phyloP scores from a whole-genome alignment of 2,797 vertebrate genomes.

The Megalops cyprinoides region DNA sequence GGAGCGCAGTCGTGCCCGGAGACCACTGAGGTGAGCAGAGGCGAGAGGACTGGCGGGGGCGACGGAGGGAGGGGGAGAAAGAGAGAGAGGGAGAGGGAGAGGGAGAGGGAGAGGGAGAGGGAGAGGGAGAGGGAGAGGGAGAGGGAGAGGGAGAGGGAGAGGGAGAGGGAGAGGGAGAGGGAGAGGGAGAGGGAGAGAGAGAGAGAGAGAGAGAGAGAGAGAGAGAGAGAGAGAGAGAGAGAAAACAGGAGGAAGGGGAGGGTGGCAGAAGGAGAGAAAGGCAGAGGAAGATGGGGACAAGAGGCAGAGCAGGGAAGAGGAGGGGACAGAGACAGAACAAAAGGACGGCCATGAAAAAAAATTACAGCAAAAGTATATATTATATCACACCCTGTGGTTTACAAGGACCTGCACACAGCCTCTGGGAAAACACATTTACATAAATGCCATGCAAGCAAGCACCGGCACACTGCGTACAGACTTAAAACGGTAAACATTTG shows the following conservation, averaged over 20 bases:
- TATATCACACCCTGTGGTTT: too few species aligned
- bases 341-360: neutral
- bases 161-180: neutral
- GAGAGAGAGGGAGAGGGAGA: slow-evolving; percentile 60
- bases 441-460: neutral
- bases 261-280: slow-evolving; percentile 25
- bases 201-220: slow-evolving; percentile 39
- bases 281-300: slow-evolving; percentile 58
- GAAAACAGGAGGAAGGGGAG: slow-evolving; percentile 35
- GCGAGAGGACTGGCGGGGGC: slow-evolving; percentile 74
- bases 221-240: slow-evolving; percentile 33
- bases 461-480: slow-evolving; percentile 1
- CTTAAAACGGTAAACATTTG: neutral
- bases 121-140: neutral
- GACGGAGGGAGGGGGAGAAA: too few species aligned
- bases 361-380: too few species aligned
- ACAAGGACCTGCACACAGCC: neutral
- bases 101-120: slow-evolving; percentile 3
- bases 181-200: too few species aligned
- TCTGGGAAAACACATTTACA: neutral
- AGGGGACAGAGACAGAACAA: neutral
- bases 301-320: slow-evolving; percentile 33
- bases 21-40: slow-evolving; percentile 82
- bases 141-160: neutral
- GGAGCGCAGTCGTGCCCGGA: slow-evolving; percentile 91